Conservation (phyloP, 92 coral and sea anemone genomes). For the Palythoa grandis region DNA sequence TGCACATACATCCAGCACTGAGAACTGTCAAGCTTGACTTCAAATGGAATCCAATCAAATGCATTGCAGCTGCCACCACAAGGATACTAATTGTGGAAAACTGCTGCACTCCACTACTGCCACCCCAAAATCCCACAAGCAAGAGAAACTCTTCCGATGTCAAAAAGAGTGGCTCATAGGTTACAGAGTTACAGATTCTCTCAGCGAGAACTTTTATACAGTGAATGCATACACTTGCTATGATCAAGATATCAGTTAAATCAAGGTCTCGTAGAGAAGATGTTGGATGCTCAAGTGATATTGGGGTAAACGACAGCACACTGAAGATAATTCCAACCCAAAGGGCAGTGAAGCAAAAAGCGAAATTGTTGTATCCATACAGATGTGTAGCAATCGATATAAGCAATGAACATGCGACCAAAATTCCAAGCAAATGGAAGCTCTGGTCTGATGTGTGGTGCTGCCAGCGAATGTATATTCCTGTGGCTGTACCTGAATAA, state of each 20-base stretch:
- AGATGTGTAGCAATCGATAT: slow-evolving; percentile 78
- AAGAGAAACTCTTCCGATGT: slow-evolving; percentile 81
- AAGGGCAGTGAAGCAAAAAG: slow-evolving; percentile 70
- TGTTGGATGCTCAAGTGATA: slow-evolving; percentile 88
- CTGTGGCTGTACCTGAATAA: slow-evolving; percentile 81
- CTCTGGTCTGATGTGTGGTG: slow-evolving; percentile 90
- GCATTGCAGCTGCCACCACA: slow-evolving; percentile 71
- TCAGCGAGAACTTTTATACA: slow-evolving; percentile 71
- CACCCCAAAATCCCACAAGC: slow-evolving; percentile 82
- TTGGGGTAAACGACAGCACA: slow-evolving; percentile 91
- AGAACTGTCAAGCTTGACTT: slow-evolving; percentile 88
- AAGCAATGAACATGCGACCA: slow-evolving; percentile 76
- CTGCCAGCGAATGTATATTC: slow-evolving; percentile 90
- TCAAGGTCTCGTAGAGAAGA: slow-evolving; percentile 88
- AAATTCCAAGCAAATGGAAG: slow-evolving; percentile 77
- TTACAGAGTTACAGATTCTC: slow-evolving; percentile 66
- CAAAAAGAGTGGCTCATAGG: slow-evolving; percentile 69
- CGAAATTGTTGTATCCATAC: slow-evolving; percentile 84
- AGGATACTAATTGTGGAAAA: slow-evolving; percentile 73
- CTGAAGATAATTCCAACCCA: slow-evolving; percentile 97
- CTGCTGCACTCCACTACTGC: slow-evolving; percentile 80
- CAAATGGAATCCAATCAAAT: slow-evolving; percentile 84
- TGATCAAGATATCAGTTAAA: slow-evolving; percentile 81
- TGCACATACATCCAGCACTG: slow-evolving; percentile 69
- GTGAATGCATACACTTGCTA: slow-evolving; percentile 76